Percentiles rank a stretch among this genome's conserved stretches.
These are phyloP conservation scores for Psophia crepitans DNA, from an alignment of 2,113 vertebrate genomes.

Conservation along the genomic window DNA sequence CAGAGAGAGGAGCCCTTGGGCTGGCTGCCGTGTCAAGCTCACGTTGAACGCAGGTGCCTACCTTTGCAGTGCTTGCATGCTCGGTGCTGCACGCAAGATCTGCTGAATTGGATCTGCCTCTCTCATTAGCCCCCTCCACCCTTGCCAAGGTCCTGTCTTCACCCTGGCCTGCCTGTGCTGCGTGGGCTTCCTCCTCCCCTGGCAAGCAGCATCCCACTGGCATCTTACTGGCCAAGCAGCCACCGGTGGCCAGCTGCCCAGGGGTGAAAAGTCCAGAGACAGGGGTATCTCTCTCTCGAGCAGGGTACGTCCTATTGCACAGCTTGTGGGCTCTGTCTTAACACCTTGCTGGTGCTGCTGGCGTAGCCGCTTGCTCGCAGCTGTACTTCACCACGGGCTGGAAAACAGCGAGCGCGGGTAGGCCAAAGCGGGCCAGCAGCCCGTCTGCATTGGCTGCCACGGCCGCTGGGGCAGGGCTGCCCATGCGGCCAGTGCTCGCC, in stretches of 20 bases:
- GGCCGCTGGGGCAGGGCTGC: accelerated
- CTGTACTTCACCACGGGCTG: not conserved
- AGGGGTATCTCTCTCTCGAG: not conserved
- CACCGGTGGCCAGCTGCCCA: not conserved
- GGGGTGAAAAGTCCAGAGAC: not conserved
- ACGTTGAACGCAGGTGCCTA: accelerated
- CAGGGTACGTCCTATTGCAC: not conserved
- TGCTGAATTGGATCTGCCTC: not conserved
- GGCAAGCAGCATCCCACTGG: not conserved
- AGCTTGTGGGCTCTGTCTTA: not conserved
- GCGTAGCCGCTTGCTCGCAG: not conserved
- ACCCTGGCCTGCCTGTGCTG: not conserved
- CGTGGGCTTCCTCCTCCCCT: not conserved
- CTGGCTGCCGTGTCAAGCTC: not conserved
- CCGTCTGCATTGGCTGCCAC: not conserved
- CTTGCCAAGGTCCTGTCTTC: not conserved
- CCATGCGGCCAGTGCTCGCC: accelerated
- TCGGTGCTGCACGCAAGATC: accelerated
- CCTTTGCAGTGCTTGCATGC: not conserved
- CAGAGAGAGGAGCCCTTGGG: not conserved
- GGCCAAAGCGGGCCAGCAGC: not conserved
- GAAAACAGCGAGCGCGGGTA: not conserved
- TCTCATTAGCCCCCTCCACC: not conserved
- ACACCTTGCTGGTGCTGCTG: not conserved
- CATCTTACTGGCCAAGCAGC: not conserved